Evolutionary conservation across 2,888 invertebrate species (phyloP).

Genomic region (Rutpela maculata): DNA sequence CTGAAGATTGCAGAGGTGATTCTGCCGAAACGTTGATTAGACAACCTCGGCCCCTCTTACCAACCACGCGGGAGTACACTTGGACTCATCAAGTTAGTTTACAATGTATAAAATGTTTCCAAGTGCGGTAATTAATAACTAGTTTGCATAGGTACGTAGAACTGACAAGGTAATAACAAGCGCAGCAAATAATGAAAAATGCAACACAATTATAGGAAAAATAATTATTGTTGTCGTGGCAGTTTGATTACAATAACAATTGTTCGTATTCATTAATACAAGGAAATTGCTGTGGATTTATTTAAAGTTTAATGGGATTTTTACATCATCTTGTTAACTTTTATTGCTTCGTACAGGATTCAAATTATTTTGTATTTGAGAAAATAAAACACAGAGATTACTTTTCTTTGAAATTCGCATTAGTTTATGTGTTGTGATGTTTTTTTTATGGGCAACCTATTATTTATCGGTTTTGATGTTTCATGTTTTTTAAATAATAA

Average conservation of each 20-base stretch:
- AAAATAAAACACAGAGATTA: neutral
- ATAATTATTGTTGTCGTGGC: neutral
- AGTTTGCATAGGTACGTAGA: no score
- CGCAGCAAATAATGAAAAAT: neutral
- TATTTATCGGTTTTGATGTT: neutral
- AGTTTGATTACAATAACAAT: constrained; percentile 10
- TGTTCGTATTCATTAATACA: neutral
- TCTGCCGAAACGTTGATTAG: no score
- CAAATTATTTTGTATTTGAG: constrained; percentile 1
- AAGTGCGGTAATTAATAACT: no score
- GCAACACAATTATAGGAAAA: constrained; percentile 4
- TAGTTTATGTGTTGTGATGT: neutral
- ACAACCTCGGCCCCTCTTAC: no score
- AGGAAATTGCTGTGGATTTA: constrained; percentile 5
- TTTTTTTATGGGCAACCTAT: neutral
- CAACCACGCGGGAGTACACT: no score
- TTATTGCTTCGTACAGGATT: neutral
- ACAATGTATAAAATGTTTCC: no score
- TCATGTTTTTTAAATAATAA: neutral
- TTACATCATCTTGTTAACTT: constrained; percentile 12
- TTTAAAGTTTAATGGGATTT: neutral
- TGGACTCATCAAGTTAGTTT: no score
- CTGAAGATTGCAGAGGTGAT: no score
- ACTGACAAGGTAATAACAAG: neutral
- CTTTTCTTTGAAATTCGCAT: neutral